Conservation (phyloP, 2,888 invertebrate genomes). For the Ptilodon capucinus region DNA sequence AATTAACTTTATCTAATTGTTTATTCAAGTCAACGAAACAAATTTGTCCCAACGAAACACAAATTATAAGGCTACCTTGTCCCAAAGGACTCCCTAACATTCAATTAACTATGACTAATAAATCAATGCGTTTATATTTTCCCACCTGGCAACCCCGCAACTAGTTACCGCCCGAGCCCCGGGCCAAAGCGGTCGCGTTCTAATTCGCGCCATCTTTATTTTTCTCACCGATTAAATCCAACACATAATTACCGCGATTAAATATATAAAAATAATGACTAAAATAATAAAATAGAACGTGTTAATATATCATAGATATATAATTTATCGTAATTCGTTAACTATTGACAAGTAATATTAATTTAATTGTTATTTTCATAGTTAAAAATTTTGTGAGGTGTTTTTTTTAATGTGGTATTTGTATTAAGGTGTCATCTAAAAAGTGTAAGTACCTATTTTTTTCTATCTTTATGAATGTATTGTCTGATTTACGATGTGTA, state of each 20-base stretch:
- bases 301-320: not conserved
- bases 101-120: not conserved
- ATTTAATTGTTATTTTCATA: not conserved
- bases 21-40: too few relatives aligned
- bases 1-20: too few relatives aligned
- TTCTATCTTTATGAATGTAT: not conserved
- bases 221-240: conserved; percentile 18
- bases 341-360: not conserved
- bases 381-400: not conserved
- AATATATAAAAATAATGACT: conserved; percentile 28
- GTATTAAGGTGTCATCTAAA: not conserved
- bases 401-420: not conserved
- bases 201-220: not conserved
- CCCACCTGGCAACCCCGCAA: conserved; percentile 15
- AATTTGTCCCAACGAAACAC: too few relatives aligned
- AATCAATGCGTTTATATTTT: conserved; percentile 1
- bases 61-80: too few relatives aligned
- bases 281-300: conserved; percentile 19
- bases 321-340: not conserved
- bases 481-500: not conserved
- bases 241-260: conserved; percentile 25
- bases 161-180: conserved; percentile 68
- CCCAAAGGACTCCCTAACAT: too few relatives aligned
- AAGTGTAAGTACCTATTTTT: not conserved
- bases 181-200: conserved; percentile 42